Base-by-base conservation (phyloP, 2,113 vertebrate genomes). In the Coregonus clupeaformis region DNA sequence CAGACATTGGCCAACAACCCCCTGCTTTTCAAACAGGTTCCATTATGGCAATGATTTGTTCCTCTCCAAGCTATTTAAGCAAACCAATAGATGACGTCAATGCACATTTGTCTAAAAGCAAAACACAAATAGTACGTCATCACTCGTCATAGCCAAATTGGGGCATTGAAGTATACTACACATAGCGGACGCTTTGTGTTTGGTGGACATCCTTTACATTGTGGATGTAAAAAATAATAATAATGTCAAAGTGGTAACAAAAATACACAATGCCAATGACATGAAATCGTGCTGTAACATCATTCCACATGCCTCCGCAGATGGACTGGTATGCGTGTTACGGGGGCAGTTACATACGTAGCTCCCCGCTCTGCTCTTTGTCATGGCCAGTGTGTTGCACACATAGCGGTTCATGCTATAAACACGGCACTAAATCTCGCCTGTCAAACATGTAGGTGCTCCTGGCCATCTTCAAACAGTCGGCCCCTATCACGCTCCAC, bases 361-460 rank as follows among this genome's bases (percentile, higher is more conserved):
- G 32, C 68, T 79, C 29, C 16, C 69, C 78, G 81, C 74, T 83
- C 79, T 1, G 18, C 82, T 77, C 73, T 68, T 59, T 0, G 74
- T 7, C 73, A 85, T 84, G 3, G 3, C 42, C 42, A 45, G 81
- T 49, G n/a, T 65, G 72, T 2, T 84, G 75, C 25, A 66, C 72
- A 76, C 77, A 78, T 77, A 24, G 2, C 76, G 45, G 45, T 6
- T 76, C 80, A 89, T 27, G 45, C 4, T 18, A 86, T 85, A 79
- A 45, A 64, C 68, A 47, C 6, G 20, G 6, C 7, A 16, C 20
- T 70, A 45, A 82, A 82, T 75, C 64, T 69, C 72, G 85, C 83
- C 83, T 90, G 88, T 87, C 83, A 73, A 85, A 59, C 80, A 82
- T 86, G 71, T 1, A 6, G 27, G 18, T 2, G 71, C 72, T 80